Evolutionary conservation across 2,113 vertebrate genomes (phyloP).

Genomic region (Clarias magur): DNA sequence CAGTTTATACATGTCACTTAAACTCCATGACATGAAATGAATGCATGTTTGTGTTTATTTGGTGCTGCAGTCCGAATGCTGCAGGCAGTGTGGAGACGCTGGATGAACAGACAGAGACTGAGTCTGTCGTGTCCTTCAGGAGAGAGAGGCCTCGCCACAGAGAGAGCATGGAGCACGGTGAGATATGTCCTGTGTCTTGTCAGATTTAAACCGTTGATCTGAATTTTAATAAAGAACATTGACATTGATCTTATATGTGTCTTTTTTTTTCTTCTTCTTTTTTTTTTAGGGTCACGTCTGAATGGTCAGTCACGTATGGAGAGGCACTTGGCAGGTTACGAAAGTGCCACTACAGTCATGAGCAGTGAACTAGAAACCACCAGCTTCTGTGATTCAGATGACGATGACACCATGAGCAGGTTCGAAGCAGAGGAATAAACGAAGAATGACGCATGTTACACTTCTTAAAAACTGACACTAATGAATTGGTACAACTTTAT

Average conservation of each 20-base stretch:
- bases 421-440: slow-evolving; percentile 41
- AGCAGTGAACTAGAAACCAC: slow-evolving; percentile 89
- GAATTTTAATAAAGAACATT: neutral
- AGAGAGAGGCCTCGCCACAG: slow-evolving; percentile 82
- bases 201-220: neutral
- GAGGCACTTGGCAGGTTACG: slow-evolving; percentile 84
- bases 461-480: neutral
- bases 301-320: slow-evolving; percentile 79
- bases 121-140: slow-evolving; percentile 84
- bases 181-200: slow-evolving; percentile 32
- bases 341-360: slow-evolving; percentile 85
- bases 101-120: slow-evolving; percentile 85
- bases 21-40: neutral
- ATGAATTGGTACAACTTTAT: neutral
- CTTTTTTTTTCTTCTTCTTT: neutral
- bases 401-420: slow-evolving; percentile 90
- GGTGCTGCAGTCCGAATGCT: slow-evolving; percentile 77
- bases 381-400: slow-evolving; percentile 86
- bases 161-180: slow-evolving; percentile 81
- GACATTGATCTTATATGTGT: neutral
- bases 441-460: neutral
- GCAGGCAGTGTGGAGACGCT: slow-evolving; percentile 85
- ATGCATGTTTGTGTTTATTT: slow-evolving; percentile 7
- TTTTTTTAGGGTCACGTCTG: slow-evolving; percentile 67
- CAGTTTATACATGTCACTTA: neutral